Evolutionary conservation across 2,797 vertebrate species (phyloP).

Genomic region (Falco biarmicus): DNA sequence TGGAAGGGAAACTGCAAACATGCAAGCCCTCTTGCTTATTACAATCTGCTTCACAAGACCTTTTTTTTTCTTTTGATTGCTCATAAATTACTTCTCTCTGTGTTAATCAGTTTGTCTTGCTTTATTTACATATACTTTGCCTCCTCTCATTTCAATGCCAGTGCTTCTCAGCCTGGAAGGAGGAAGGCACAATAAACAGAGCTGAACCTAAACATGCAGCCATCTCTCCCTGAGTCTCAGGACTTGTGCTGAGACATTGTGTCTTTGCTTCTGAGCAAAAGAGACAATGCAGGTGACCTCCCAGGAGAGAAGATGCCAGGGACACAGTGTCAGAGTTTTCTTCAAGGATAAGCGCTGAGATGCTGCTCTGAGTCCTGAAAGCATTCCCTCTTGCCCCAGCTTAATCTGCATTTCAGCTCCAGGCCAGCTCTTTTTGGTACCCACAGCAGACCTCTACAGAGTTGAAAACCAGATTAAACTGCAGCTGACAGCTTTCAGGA

Average conservation of each 20-base stretch:
- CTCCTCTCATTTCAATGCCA: background rate
- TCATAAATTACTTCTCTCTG: background rate
- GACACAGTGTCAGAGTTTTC: background rate
- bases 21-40: background rate
- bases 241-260: background rate
- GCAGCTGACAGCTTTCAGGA: conserved; percentile 5
- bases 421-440: background rate
- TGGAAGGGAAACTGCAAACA: background rate
- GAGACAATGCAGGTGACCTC: background rate
- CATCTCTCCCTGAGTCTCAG: background rate
- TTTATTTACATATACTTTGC: background rate
- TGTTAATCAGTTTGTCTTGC: background rate
- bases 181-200: background rate
- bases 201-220: background rate
- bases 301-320: background rate
- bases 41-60: background rate
- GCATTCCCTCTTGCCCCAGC: background rate
- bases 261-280: background rate
- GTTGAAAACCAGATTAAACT: conserved; percentile 17
- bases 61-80: background rate
- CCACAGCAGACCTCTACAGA: background rate
- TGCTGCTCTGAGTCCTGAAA: background rate
- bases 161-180: background rate
- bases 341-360: background rate
- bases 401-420: conserved; percentile 2